Evolutionary conservation across 2,797 vertebrate species (phyloP).

Genomic region (Thripadectes ignobilis): DNA sequence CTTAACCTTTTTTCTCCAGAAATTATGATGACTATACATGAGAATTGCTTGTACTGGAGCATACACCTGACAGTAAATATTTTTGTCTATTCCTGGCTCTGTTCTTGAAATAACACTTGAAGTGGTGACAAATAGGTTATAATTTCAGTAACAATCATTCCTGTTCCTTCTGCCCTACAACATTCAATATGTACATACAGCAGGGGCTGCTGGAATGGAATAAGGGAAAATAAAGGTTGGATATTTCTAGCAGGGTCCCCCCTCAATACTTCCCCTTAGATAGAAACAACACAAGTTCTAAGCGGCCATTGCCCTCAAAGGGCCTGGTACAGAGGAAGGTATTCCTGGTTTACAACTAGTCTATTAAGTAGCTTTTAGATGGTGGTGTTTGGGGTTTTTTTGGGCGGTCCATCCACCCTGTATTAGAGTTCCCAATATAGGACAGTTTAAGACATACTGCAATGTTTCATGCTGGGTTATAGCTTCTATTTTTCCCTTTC

Average conservation of each 20-base stretch:
- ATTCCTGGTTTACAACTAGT: not conserved
- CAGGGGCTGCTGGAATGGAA: not conserved
- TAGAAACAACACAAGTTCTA: not conserved
- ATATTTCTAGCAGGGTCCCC: not conserved
- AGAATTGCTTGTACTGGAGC: not conserved
- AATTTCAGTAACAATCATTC: not conserved
- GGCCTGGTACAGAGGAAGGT: not conserved
- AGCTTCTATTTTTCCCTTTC: conserved; percentile 59
- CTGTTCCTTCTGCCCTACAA: not conserved
- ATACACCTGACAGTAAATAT: not conserved
- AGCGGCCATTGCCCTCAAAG: not conserved
- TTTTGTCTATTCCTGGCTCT: not conserved
- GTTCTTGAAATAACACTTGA: not conserved
- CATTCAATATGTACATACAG: not conserved
- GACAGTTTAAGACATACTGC: not conserved
- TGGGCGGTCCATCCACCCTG: not conserved
- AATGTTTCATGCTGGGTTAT: not conserved
- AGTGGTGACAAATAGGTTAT: not conserved
- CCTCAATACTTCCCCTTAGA: not conserved
- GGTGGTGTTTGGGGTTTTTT: not conserved
- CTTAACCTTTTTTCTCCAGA: not conserved
- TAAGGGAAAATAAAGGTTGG: not conserved
- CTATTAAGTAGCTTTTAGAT: not conserved
- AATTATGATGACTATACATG: not conserved
- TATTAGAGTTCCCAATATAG: not conserved